Percentiles rank a stretch among this genome's conserved stretches.
These are phyloP conservation scores for Osmerus mordax DNA, from an alignment of 2,113 vertebrate species.

Conservation along the genomic window DNA sequence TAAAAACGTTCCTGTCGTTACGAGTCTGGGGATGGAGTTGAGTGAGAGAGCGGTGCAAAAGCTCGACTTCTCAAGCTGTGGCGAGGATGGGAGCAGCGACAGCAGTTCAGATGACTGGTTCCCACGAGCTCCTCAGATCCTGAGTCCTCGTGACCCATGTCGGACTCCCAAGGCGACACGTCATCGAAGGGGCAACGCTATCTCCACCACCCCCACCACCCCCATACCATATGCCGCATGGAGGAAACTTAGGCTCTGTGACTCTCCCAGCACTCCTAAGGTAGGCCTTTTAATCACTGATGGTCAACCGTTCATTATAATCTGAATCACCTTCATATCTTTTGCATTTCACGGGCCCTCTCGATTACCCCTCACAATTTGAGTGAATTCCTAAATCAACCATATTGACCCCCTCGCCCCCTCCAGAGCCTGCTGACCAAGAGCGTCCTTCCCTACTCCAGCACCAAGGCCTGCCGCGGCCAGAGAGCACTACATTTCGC, in stretches of 20 bases:
- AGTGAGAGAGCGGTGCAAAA: constrained; percentile 65
- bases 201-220: constrained; percentile 58
- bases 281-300: constrained; percentile 55
- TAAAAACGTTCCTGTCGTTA: neutral
- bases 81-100: constrained; percentile 72
- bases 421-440: constrained; percentile 78
- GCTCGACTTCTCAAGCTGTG: constrained; percentile 79
- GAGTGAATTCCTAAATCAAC: too few relatives aligned
- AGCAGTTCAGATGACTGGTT: constrained; percentile 60
- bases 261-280: constrained; percentile 84
- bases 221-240: constrained; percentile 74
- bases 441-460: constrained; percentile 66
- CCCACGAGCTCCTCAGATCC: neutral
- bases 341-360: too few relatives aligned
- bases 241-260: constrained; percentile 76
- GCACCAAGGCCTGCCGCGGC: constrained; percentile 60
- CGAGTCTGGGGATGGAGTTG: constrained; percentile 50
- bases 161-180: constrained; percentile 53
- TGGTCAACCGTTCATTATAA: neutral
- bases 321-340: neutral
- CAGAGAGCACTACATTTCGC: constrained; percentile 60
- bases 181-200: constrained; percentile 37
- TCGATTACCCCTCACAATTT: too few relatives aligned
- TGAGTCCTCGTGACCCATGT: constrained; percentile 29
- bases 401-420: neutral